Evolutionary conservation across 2,888 invertebrate genomes (phyloP), one percentile per base, ranked within the genome.

Genomic region (Phortica magna): DNA sequence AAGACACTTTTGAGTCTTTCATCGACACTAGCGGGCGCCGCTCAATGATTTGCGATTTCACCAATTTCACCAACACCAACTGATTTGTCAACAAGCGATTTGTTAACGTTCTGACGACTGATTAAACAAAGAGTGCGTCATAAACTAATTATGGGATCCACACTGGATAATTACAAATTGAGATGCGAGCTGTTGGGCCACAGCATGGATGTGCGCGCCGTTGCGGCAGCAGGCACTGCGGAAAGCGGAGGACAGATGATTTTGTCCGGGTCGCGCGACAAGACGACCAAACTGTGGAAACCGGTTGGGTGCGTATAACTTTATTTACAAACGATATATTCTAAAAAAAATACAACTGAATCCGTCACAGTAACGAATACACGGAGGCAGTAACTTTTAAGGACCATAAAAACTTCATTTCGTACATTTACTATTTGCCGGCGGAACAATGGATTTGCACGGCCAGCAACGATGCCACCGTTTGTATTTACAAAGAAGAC

Each of bases 241-340:
- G 92, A 93, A 7, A 92, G 93, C 78, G 95, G 95, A 82, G 95
- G 84, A 0, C 89, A 95, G 87, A 94, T 94, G 80, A 95, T 98
- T 85, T 93, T 98, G 64, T 98, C 98, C 7, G 96, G 96, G 39
- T 98, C 98, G 5, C 94, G 98, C 84, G 98, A 98, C 92, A 95
- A 95, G 91, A 96, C 96, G 17, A 95, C 96, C 1, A 96, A 96
- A 92, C 92, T 97, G 57, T 98, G 98, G 98, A 95, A 94, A 89
- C 95, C 95, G 59, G 94, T 94, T 89, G 95, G 95, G 96, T 91
- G 78, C 14, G 48, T 48, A 48, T 31, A 31, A 31, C 48, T 0
- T 48, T 48, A 48, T 14, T 14, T 48, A 9, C 14, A 12, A 48
- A 48, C 48, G 6, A 65, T 17, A 55, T 43, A 68, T 53, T 48